Conservation (phyloP, 2,797 vertebrate genomes). For the Nyctalus aviator region DNA sequence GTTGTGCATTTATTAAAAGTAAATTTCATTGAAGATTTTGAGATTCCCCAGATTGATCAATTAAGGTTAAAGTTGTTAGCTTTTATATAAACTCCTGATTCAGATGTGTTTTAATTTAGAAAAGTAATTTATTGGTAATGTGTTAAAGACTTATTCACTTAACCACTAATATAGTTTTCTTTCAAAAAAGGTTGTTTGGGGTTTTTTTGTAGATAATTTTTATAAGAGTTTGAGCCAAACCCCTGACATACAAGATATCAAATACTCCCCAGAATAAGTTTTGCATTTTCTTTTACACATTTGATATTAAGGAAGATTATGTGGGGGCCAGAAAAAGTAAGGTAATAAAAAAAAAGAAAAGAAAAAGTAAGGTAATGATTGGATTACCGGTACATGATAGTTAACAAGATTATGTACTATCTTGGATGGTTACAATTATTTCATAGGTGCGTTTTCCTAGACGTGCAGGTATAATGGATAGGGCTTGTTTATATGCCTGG, state of each 20-base stretch:
- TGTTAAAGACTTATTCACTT: neutral
- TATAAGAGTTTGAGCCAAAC: neutral
- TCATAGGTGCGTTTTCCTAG: neutral
- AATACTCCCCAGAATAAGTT: neutral
- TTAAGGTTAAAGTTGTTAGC: slow-evolving; percentile 20
- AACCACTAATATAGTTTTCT: neutral
- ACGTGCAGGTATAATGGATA: neutral
- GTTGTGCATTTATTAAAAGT: slow-evolving; percentile 17
- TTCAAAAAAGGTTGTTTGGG: neutral
- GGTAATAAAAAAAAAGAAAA: neutral
- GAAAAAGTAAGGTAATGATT: neutral
- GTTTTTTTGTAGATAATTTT: neutral
- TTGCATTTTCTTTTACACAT: neutral
- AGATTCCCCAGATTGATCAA: neutral
- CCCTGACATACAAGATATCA: neutral
- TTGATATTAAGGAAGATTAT: neutral
- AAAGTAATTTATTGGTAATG: neutral
- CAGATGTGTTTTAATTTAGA: slow-evolving; percentile 30
- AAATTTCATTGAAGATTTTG: slow-evolving; percentile 8
- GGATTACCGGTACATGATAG: neutral
- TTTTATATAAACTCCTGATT: neutral
- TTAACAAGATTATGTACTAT: neutral
- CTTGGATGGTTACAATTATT: neutral
- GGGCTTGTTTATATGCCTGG: neutral
- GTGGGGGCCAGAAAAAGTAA: neutral